phyloP scores from a whole-genome alignment of 2,113 vertebrate genomes.

The Corapipo altera region DNA sequence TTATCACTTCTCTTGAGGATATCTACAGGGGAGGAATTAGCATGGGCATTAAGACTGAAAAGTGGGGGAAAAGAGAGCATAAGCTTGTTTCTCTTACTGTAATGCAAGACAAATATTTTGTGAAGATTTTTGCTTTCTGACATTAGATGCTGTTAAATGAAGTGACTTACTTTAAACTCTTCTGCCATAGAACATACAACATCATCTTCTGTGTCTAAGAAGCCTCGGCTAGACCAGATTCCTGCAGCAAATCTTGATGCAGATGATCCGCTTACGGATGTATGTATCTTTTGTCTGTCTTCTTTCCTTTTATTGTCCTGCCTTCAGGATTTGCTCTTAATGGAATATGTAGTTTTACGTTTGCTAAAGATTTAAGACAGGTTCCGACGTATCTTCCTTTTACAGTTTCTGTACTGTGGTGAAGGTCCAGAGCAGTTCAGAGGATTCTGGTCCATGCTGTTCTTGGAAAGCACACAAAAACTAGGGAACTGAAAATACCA shows the following conservation, averaged over 20 bases:
- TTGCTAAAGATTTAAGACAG: not conserved
- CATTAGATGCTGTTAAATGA: not conserved
- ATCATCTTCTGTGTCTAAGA: slow-evolving; percentile 94
- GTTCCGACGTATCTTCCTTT: rapidly evolving
- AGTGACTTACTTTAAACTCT: not conserved
- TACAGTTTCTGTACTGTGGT: not conserved
- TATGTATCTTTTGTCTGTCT: slow-evolving; percentile 62
- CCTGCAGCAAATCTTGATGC: slow-evolving; percentile 97
- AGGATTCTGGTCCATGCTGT: not conserved
- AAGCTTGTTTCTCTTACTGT: not conserved
- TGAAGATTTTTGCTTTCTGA: not conserved
- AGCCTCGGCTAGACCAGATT: slow-evolving; percentile 95
- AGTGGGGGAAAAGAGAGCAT: not conserved
- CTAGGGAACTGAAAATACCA: not conserved
- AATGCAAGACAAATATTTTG: not conserved
- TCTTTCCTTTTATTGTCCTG: not conserved
- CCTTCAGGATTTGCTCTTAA: not conserved
- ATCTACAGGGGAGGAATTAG: not conserved
- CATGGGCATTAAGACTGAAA: not conserved
- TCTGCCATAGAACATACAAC: slow-evolving; percentile 87
- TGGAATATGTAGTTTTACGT: not conserved
- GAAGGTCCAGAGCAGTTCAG: not conserved
- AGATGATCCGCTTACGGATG: slow-evolving; percentile 95
- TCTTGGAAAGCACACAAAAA: not conserved
- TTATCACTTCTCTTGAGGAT: not conserved